Evolutionary conservation across 2,113 vertebrate genomes (phyloP).

Genomic region (Turnix velox): DNA sequence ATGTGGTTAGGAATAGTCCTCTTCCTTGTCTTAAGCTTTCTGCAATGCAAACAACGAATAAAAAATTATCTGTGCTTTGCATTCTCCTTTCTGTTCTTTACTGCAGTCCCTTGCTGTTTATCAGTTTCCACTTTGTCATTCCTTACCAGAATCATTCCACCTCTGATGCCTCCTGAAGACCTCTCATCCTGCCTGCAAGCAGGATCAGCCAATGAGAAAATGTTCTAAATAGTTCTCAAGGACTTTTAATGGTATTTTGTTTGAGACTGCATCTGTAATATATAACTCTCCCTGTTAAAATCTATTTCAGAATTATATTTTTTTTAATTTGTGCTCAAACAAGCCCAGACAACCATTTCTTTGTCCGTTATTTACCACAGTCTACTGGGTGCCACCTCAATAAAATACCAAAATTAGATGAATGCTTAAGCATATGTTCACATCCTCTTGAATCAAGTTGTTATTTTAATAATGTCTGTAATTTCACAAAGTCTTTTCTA

Average conservation of each 20-base stretch:
- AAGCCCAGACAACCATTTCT: background rate
- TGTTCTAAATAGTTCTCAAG: background rate
- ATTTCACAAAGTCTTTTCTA: background rate
- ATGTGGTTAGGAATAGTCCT: background rate
- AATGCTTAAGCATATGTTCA: background rate
- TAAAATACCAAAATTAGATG: background rate
- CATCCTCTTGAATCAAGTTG: background rate
- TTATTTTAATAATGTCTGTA: slow-evolving; percentile 5
- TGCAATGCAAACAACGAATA: background rate
- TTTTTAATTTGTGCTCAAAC: background rate
- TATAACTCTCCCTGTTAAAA: background rate
- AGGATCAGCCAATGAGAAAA: background rate
- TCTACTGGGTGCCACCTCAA: background rate
- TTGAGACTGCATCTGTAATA: background rate
- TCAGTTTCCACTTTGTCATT: background rate
- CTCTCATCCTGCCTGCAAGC: background rate
- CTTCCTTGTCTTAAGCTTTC: background rate
- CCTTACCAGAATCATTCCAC: background rate
- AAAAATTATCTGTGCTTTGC: background rate
- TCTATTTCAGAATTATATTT: background rate
- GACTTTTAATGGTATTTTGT: background rate
- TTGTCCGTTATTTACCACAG: background rate
- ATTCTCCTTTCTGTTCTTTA: background rate
- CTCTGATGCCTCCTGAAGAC: background rate
- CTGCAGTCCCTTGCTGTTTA: fast-evolving